Percentiles rank a stretch among this genome's conserved stretches.
Evolutionary conservation across 2,113 vertebrate species (phyloP).

Genomic region (Chloroceryle aenea): DNA sequence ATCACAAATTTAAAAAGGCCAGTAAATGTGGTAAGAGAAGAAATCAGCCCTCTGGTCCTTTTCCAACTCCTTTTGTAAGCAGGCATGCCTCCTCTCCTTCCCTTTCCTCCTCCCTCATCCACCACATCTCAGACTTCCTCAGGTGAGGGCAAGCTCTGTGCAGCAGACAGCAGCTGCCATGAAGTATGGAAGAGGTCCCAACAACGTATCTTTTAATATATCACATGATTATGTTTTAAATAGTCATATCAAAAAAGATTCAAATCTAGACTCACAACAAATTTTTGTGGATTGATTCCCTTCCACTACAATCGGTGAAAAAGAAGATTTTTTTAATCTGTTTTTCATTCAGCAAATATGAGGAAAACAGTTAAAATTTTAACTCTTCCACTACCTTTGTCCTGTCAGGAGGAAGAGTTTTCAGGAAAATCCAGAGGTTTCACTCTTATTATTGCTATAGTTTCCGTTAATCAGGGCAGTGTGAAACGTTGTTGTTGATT

Average conservation of each 20-base stretch:
- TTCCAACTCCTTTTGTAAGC: neutral
- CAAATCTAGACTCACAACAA: neutral
- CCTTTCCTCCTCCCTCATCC: neutral
- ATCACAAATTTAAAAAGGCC: rapidly evolving
- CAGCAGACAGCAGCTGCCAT: neutral
- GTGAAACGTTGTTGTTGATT: neutral
- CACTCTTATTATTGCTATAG: too few species aligned
- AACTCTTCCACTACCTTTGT: neutral
- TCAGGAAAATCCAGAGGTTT: neutral
- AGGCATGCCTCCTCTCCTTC: neutral
- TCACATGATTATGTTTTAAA: neutral
- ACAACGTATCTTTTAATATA: neutral
- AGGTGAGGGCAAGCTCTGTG: neutral
- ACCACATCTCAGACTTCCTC: neutral
- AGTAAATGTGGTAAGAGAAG: neutral
- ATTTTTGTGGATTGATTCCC: neutral
- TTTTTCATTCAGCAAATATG: neutral
- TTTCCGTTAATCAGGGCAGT: neutral
- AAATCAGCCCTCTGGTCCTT: neutral
- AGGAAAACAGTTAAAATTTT: neutral
- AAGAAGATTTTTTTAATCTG: neutral
- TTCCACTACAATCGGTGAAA: neutral
- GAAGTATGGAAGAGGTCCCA: neutral
- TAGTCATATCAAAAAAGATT: neutral
- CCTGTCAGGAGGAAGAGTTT: neutral